Base-by-base conservation (phyloP, 1,140 invertebrate species). In the Zophobas atratus region DNA sequence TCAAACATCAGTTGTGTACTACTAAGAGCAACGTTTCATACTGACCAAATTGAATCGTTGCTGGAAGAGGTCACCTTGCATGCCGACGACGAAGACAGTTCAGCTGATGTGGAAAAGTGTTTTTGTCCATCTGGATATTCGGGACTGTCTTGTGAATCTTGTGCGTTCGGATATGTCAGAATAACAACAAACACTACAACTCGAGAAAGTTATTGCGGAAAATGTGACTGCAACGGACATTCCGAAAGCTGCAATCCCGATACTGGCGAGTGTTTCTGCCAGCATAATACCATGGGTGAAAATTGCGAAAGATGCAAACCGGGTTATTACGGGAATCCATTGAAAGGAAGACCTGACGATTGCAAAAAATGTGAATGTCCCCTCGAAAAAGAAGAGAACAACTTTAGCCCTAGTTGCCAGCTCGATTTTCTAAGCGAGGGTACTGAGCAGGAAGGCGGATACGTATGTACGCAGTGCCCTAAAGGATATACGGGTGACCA, bases 311-410 rank as follows among this genome's bases (percentile, higher is more conserved):
- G 91, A 53, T 99, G 98, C 86, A 88, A 92, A 3, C 87, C 90
- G 6, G 98, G 98, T 60, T 99, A 93, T 87, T 99, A 98, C 87
- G 98, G 98, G 6, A 94, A 99, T 86, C 93, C 97, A 0, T 89
- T 91, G 0, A 88, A 87, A 75, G 95, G 94, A 81, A 92, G 89
- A 0, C 84, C 91, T 1, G 88, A 92, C 49, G 95, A 96, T 76
- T 99, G 97, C 85, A 93, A 92, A 84, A 92, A 90, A 39, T 99
- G 97, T 85, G 94, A 94, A 1, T 99, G 97, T 87, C 97, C 97
- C 0, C 86, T 97, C 53, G 86, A 88, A 36, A 87, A 91, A 57
- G 85, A 91, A 0, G 88, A 90, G 0, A 97, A 97, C 85, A 97
- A 97, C 86, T 97, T 97, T 84, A 97, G 95, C 82, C 95, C 96